Evolutionary conservation across 1,140 invertebrate genomes (phyloP).

Genomic region (Scaptomyza hsui): DNA sequence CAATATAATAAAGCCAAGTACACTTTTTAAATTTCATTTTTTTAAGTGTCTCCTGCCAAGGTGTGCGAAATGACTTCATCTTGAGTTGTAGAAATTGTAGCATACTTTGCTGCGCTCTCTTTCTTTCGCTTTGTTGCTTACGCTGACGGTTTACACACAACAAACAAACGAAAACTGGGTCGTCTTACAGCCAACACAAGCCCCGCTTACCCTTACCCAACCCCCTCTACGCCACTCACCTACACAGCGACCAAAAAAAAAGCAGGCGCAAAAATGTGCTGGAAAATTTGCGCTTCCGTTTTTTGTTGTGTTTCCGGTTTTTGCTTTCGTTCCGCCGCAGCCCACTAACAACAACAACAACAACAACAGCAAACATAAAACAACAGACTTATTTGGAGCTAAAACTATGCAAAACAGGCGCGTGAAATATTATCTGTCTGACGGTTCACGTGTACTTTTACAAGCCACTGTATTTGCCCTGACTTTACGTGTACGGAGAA

Average conservation of each 20-base stretch:
- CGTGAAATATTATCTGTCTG: slow-evolving; percentile 82
- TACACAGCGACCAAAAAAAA: too few species aligned
- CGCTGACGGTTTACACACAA: slow-evolving; percentile 10
- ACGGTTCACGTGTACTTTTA: slow-evolving; percentile 49
- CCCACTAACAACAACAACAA: slow-evolving; percentile 25
- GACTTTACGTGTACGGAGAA: slow-evolving; percentile 29
- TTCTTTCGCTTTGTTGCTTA: background rate
- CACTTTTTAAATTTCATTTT: slow-evolving; percentile 29
- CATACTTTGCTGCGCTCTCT: slow-evolving; percentile 43
- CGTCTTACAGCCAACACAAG: slow-evolving; percentile 14
- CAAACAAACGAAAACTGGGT: slow-evolving; percentile 36
- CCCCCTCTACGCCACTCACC: background rate
- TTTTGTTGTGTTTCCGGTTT: slow-evolving; percentile 81
- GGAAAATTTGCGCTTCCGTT: slow-evolving; percentile 82
- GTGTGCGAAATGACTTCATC: slow-evolving; percentile 42
- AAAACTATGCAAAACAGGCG: slow-evolving; percentile 72
- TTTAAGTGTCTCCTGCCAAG: slow-evolving; percentile 4
- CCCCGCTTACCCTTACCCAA: too few species aligned
- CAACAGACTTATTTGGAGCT: slow-evolving; percentile 17
- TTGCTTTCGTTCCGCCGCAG: slow-evolving; percentile 58
- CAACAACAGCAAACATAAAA: slow-evolving; percentile 19
- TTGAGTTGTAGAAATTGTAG: slow-evolving; percentile 36
- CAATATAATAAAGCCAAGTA: background rate
- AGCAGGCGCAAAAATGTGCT: slow-evolving; percentile 71
- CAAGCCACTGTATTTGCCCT: slow-evolving; percentile 37